phyloP scores from a whole-genome alignment of 2,888 invertebrate species.

The Sisyra terminalis region DNA sequence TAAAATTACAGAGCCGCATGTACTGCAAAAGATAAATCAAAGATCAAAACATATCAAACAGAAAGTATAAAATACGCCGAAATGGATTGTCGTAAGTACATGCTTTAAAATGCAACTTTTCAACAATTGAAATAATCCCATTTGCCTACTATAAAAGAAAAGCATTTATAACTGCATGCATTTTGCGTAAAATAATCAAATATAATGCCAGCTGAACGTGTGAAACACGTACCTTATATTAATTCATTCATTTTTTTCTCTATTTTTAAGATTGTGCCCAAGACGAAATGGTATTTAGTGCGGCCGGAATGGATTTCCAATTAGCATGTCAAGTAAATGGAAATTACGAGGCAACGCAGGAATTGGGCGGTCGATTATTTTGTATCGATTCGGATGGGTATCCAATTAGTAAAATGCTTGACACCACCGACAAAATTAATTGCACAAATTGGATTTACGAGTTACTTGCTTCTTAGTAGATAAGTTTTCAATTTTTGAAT shows the following conservation, averaged over 20 bases:
- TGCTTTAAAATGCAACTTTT: no score
- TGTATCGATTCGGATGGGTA: slow-evolving; percentile 47
- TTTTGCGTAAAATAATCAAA: no score
- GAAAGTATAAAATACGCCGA: not conserved
- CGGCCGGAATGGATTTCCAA: slow-evolving; percentile 29
- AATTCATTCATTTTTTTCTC: not conserved
- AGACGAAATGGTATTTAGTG: slow-evolving; percentile 33
- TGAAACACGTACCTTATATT: no score
- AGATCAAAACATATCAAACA: slow-evolving; percentile 2
- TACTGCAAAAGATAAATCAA: slow-evolving; percentile 6
- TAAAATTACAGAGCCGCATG: slow-evolving; percentile 7
- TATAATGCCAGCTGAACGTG: not conserved
- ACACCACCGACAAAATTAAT: not conserved
- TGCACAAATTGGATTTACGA: slow-evolving; percentile 6
- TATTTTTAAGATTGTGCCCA: slow-evolving; percentile 40
- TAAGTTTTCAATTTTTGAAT: slow-evolving; percentile 1
- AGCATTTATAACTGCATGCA: no score
- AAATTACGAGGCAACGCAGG: slow-evolving; percentile 38
- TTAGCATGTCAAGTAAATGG: slow-evolving; percentile 36
- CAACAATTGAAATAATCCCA: no score
- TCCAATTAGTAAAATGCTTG: slow-evolving; percentile 13
- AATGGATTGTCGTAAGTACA: slow-evolving; percentile 9
- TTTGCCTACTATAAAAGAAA: no score
- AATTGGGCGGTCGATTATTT: slow-evolving; percentile 27
- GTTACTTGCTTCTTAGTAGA: no score